A percentile compares a stretch with the other conserved stretches of the same genome.
Conservation (phyloP, 2,113 vertebrate species). For the Scopus umbretta region DNA sequence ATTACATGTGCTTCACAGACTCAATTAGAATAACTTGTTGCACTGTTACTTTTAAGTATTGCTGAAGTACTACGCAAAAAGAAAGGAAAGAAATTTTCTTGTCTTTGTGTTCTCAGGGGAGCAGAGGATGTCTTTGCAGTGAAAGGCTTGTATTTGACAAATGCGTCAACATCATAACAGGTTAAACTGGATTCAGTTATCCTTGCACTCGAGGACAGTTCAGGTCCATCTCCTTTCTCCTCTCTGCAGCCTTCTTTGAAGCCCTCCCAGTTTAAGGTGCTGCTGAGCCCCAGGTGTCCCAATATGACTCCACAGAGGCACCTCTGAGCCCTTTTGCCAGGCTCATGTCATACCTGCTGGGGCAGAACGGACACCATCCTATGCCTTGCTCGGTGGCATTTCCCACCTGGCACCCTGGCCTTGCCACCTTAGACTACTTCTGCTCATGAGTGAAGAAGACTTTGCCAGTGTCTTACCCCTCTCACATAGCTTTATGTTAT, state of each 20-base stretch:
- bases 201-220: background rate
- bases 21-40: background rate
- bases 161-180: background rate
- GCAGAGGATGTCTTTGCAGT: background rate
- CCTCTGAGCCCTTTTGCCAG: background rate
- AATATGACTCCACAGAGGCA: background rate
- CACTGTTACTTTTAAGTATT: background rate
- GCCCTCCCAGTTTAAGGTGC: background rate
- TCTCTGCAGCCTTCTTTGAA: background rate
- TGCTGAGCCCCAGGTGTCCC: background rate
- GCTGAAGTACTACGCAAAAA: background rate
- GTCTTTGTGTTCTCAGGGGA: background rate
- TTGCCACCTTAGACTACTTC: background rate
- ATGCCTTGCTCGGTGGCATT: background rate
- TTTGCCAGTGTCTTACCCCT: background rate
- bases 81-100: background rate
- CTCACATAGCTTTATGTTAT: background rate
- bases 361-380: background rate
- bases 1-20: background rate
- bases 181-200: background rate
- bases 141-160: background rate
- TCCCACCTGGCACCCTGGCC: background rate
- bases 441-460: background rate
- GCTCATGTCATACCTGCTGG: fast-evolving
- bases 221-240: background rate